phyloP scores from a whole-genome alignment of 2,797 vertebrate species.

The Dromococcyx pavoninus region DNA sequence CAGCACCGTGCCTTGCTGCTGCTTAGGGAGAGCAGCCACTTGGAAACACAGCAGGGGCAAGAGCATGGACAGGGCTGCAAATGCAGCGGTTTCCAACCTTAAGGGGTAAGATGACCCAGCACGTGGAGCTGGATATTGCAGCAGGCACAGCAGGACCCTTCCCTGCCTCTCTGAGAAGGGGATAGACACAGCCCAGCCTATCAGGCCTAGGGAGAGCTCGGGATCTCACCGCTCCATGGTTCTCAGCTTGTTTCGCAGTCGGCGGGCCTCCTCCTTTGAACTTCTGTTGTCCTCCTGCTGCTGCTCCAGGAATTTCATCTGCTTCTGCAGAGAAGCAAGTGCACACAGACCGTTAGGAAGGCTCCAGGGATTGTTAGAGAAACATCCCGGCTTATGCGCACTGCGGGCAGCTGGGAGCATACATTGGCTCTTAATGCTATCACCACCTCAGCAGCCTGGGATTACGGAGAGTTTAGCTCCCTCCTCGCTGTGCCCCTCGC shows the following conservation, averaged over 20 bases:
- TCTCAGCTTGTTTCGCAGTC: conserved; percentile 85
- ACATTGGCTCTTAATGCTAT: neutral
- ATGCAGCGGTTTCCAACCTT: neutral
- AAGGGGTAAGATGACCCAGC: neutral
- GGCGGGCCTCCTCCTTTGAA: conserved; percentile 86
- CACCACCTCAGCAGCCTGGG: conserved; percentile 1
- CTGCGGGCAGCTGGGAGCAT: neutral
- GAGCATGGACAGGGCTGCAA: neutral
- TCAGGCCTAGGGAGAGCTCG: neutral
- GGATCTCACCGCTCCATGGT: conserved; percentile 86
- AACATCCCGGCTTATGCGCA: neutral
- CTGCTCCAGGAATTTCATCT: conserved; percentile 91
- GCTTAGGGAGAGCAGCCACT: neutral
- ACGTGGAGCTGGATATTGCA: neutral
- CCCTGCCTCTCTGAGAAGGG: neutral
- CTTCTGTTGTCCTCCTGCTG: conserved; percentile 84
- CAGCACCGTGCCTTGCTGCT: neutral
- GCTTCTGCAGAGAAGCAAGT: conserved; percentile 82
- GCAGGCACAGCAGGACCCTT: neutral
- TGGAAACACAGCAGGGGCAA: neutral
- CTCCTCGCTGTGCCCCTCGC: neutral
- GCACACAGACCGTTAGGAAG: neutral
- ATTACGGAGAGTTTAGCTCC: neutral
- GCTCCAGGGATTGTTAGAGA: conserved; percentile 3
- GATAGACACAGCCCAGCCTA: neutral